Base-by-base conservation (phyloP, 2,113 vertebrate species). In the Coreoperca whiteheadi region DNA sequence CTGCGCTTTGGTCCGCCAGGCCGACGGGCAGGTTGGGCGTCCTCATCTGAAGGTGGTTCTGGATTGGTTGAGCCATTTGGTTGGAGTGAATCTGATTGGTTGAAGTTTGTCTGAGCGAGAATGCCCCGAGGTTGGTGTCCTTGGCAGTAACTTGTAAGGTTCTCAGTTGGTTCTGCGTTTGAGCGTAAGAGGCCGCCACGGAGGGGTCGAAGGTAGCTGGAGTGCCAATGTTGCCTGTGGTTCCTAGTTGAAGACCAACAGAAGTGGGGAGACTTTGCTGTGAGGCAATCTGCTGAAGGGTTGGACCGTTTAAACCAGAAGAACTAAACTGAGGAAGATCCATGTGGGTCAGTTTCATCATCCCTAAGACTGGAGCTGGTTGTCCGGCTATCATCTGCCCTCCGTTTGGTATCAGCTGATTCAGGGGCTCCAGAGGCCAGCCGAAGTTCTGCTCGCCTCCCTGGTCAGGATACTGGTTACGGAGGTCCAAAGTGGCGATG, bases 291-390 rank as follows among this genome's bases (percentile, higher is more conserved):
- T 80, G 79, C 66, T 88, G 89, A 2, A 83, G 74, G 6, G 51
- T 37, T 0, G 87, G 39, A 25, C 77, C 51, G 3, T 63, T 90
- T 1, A 88, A 16, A 9, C 39, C 61, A 11, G 81, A 32, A 37
- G 86, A 75, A 5, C 9, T 30, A 59, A 86, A 41, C 2, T 57
- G 83, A 57, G 89, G 69, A 21, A 73, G 61, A 20, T 25, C 84
- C 8, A 92, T 51, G 85, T 93, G 89, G 9, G 41, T 71, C 30
- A 89, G 88, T 32, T 92, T 92, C 75, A 90, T 72, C 1, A 71
- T 87, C 0, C 23, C 87, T 61, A 34, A 37, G 28, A 15, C 57
- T 0, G 68, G 9, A 8, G 39, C 20, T 12, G 4, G 64, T 30
- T 73, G 59, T 8, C 74, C 41, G 0, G 53, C n/a, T 10, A 65